A percentile compares a stretch with the other conserved stretches of the same genome.
Evolutionary conservation across 2,113 vertebrate genomes (phyloP).

Genomic region (Mastomys natalensis): DNA sequence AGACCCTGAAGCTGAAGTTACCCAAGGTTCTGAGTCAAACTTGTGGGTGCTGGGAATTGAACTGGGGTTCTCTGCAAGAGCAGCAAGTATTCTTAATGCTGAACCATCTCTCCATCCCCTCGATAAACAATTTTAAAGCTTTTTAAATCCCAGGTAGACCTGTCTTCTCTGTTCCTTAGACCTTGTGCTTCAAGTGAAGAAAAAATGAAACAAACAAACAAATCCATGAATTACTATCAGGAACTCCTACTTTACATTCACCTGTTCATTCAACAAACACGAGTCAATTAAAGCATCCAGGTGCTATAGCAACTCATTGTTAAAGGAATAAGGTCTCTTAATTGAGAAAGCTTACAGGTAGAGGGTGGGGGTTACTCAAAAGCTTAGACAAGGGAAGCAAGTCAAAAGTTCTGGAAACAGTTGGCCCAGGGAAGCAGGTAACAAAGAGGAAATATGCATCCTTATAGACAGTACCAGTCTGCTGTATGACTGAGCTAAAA

Average conservation of each 20-base stretch:
- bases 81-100: not conserved
- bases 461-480: too few relatives aligned
- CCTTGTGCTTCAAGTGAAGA: not conserved
- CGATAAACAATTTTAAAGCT: not conserved
- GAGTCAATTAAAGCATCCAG: not conserved
- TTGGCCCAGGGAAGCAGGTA: not conserved
- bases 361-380: not conserved
- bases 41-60: not conserved
- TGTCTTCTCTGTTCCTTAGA: not conserved
- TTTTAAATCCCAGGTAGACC: not conserved
- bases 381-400: not conserved
- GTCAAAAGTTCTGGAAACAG: not conserved
- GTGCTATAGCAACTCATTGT: not conserved
- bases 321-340: too few relatives aligned
- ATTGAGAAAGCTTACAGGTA: not conserved
- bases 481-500: not conserved
- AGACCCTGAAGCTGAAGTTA: not conserved
- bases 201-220: not conserved
- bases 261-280: not conserved
- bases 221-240: not conserved
- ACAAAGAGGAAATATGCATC: too few relatives aligned
- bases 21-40: not conserved
- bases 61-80: not conserved
- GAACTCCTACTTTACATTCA: not conserved
- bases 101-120: not conserved